Conservation (phyloP, 1,140 invertebrate species). For the Cydia fagiglandana region DNA sequence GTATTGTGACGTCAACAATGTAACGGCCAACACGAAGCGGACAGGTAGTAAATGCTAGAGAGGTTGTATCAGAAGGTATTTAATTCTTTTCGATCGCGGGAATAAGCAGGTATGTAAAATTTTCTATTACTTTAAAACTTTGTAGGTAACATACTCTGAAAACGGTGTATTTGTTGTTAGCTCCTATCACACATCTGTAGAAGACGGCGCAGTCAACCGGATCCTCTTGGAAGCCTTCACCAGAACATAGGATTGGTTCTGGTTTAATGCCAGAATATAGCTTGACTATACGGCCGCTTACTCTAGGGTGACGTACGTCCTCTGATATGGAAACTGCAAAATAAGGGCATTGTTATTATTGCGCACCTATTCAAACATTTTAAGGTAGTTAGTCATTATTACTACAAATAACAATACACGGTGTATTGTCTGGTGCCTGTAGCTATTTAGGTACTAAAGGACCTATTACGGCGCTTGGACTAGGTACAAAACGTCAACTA, state of each 20-base stretch:
- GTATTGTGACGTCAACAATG: no score
- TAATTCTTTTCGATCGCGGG: no score
- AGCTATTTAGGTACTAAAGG: no score
- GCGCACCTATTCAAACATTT: constrained; percentile 29
- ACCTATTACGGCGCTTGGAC: no score
- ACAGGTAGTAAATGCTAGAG: no score
- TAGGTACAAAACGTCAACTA: no score
- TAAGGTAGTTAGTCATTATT: no score
- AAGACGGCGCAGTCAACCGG: constrained; percentile 81
- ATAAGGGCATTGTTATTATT: constrained; percentile 6
- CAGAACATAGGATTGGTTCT: constrained; percentile 57
- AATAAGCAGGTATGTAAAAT: neutral
- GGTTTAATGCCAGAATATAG: constrained; percentile 59
- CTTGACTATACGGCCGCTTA: constrained; percentile 61
- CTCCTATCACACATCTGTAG: constrained; percentile 79
- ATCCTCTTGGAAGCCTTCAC: constrained; percentile 84
- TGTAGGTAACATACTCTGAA: constrained; percentile 54
- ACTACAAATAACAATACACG: no score
- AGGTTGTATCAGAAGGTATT: no score
- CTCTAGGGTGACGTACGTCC: constrained; percentile 46
- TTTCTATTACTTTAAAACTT: neutral
- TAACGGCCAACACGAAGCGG: no score
- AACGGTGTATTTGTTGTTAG: constrained; percentile 65
- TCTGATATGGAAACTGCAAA: constrained; percentile 47
- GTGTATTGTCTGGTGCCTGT: no score